Evolutionary conservation across 1,140 invertebrate genomes (phyloP).

Genomic region (Drosophila sturtevanti): DNA sequence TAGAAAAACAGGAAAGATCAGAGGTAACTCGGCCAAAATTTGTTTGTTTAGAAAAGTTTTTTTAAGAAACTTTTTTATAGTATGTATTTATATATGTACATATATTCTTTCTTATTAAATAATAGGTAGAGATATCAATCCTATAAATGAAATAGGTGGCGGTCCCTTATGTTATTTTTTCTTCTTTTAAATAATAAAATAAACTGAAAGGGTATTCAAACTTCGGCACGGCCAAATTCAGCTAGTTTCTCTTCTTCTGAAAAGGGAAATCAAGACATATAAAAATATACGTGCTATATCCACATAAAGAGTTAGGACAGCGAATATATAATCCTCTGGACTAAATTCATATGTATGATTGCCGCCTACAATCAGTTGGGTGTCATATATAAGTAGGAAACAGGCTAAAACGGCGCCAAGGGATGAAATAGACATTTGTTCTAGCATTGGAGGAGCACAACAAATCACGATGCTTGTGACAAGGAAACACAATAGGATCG

Average conservation of each 20-base stretch:
- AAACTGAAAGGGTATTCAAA: no score
- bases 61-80: no score
- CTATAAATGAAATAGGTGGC: no score
- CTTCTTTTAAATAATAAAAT: no score
- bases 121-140: no score
- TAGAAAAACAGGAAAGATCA: no score
- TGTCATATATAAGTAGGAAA: constrained; percentile 91
- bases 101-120: no score
- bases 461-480: constrained; percentile 89
- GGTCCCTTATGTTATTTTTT: no score
- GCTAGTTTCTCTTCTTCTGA: constrained; percentile 76
- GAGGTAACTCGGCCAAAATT: no score
- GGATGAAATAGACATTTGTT: constrained; percentile 78
- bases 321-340: constrained; percentile 98
- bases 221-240: no score
- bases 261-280: constrained; percentile 36
- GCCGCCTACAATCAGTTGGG: constrained; percentile 95
- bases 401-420: constrained; percentile 90
- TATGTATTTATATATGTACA: no score
- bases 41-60: no score
- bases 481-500: constrained; percentile 89
- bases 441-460: constrained; percentile 85
- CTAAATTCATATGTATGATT: constrained; percentile 95
- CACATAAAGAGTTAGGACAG: constrained; percentile 94
- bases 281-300: constrained; percentile 92